Conservation (phyloP, 2,113 vertebrate genomes). For the Catharus fuscescens region DNA sequence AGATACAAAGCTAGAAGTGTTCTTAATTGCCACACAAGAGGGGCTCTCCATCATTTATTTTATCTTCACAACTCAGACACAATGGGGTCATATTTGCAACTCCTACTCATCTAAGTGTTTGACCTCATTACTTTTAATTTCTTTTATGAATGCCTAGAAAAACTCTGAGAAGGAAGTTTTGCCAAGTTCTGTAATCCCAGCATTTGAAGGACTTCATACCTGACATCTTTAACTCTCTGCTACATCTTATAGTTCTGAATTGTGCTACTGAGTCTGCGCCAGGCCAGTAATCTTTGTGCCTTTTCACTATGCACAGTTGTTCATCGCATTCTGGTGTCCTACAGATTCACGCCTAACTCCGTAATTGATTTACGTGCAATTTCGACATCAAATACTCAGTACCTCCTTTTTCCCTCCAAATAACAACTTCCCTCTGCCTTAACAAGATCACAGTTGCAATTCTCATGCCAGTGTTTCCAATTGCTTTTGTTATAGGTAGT, state of each 20-base stretch:
- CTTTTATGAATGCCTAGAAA: neutral
- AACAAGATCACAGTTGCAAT: neutral
- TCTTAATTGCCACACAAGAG: neutral
- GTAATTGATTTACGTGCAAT: neutral
- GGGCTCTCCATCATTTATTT: neutral
- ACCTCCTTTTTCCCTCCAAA: rapidly evolving
- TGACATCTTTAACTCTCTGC: neutral
- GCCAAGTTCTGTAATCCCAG: neutral
- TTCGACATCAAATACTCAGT: neutral
- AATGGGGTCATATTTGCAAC: neutral
- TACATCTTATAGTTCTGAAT: neutral
- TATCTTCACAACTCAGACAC: neutral
- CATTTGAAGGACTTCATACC: neutral
- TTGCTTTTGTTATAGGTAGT: neutral
- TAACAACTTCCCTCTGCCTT: neutral
- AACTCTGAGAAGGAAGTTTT: neutral
- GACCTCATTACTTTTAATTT: neutral
- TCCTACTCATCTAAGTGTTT: neutral
- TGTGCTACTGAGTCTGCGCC: neutral
- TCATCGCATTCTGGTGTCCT: neutral
- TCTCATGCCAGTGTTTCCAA: neutral
- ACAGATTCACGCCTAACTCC: neutral
- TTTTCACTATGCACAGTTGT: neutral
- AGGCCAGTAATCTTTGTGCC: neutral
- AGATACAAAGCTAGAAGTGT: neutral